Conservation (phyloP, 1,140 invertebrate genomes). For the Trichonephila inaurata region DNA sequence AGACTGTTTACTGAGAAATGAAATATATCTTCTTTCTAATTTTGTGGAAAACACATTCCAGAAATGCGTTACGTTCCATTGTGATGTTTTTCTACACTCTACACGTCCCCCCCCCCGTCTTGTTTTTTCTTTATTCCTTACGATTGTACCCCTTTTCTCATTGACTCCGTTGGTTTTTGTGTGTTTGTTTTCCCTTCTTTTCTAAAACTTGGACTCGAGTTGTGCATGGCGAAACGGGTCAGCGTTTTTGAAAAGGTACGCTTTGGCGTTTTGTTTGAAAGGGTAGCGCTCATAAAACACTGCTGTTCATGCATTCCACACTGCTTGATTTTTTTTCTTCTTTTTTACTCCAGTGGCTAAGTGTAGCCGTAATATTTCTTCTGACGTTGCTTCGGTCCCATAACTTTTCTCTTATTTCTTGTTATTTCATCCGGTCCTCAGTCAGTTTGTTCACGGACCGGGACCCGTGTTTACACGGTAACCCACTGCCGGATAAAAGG, state of each 20-base stretch:
- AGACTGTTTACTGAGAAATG: not conserved
- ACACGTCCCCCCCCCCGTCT: not conserved
- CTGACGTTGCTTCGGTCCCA: not conserved
- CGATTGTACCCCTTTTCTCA: not conserved
- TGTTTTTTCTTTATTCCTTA: not conserved
- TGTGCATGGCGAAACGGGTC: slow-evolving; percentile 4
- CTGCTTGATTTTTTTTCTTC: not conserved
- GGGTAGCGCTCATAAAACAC: not conserved
- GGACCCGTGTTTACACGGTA: slow-evolving; percentile 8
- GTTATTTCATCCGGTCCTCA: not conserved
- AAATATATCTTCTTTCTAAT: not conserved
- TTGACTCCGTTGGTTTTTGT: not conserved
- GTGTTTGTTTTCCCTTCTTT: not conserved
- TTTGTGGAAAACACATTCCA: not conserved
- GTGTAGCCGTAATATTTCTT: not conserved
- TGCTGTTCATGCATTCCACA: slow-evolving; percentile 4
- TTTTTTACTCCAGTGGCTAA: not conserved
- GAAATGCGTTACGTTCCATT: not conserved
- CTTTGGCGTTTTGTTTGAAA: not conserved
- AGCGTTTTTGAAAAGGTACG: not conserved
- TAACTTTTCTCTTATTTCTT: not conserved
- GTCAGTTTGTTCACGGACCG: not conserved
- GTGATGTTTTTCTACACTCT: not conserved
- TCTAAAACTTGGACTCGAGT: not conserved
- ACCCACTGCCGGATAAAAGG: not conserved